Evolutionary conservation across 2,113 vertebrate genomes (phyloP).

Genomic region (Plotosus lineatus): DNA sequence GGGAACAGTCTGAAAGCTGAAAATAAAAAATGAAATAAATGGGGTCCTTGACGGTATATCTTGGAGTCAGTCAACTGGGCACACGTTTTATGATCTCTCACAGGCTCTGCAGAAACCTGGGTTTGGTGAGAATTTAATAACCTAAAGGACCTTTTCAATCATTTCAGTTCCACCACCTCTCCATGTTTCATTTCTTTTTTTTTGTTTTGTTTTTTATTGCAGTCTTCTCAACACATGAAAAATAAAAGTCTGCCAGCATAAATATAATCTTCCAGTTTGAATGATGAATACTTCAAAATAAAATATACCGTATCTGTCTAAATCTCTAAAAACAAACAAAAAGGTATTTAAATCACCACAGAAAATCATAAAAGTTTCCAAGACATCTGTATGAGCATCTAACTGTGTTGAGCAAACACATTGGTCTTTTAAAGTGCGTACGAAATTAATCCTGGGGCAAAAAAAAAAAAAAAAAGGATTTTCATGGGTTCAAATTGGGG

Average conservation of each 20-base stretch:
- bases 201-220: background rate
- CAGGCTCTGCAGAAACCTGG: background rate
- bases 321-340: background rate
- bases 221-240: background rate
- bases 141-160: background rate
- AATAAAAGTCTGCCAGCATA: background rate
- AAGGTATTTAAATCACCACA: background rate
- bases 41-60: background rate
- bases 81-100: background rate
- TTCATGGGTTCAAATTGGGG: background rate
- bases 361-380: background rate
- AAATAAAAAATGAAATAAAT: background rate
- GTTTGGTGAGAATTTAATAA: background rate
- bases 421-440: slow-evolving; percentile 15
- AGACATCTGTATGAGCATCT: background rate
- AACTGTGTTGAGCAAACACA: slow-evolving; percentile 19
- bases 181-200: background rate
- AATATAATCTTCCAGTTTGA: slow-evolving; percentile 8
- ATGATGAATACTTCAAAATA: slow-evolving; percentile 17
- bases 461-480: slow-evolving; percentile 4
- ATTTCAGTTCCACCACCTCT: background rate
- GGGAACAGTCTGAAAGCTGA: background rate
- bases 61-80: background rate
- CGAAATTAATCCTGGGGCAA: slow-evolving; percentile 1
- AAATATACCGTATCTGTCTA: background rate